phyloP scores from a whole-genome alignment of 2,797 vertebrate species.

The Eulemur albifrons region DNA sequence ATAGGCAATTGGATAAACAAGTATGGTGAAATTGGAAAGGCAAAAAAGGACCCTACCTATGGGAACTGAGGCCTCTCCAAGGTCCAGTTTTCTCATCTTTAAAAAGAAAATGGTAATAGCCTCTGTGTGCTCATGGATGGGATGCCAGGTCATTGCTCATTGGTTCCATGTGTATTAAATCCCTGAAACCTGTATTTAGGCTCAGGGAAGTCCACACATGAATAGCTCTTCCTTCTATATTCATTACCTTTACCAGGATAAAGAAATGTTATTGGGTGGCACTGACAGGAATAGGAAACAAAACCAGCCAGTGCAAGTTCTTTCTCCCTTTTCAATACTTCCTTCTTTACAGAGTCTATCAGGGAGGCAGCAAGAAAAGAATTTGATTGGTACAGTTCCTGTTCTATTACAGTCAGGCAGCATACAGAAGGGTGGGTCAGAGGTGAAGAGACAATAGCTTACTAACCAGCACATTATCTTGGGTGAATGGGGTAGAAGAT shows the following conservation, averaged over 20 bases:
- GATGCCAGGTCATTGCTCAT: not conserved
- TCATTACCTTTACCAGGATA: not conserved
- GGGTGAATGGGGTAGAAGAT: not conserved
- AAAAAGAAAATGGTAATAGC: not conserved
- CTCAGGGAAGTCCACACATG: not conserved
- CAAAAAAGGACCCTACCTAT: not conserved
- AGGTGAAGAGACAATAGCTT: not conserved
- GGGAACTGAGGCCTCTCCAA: not conserved
- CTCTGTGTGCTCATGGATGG: not conserved
- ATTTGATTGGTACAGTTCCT: not conserved
- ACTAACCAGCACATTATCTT: not conserved
- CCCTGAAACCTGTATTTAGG: not conserved
- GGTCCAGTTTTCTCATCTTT: not conserved
- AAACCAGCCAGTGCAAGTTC: not conserved
- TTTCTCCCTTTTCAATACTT: not conserved
- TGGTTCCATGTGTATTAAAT: not conserved
- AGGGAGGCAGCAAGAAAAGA: not conserved
- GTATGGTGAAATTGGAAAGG: not conserved
- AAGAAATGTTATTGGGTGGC: not conserved
- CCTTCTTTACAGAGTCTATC: not conserved
- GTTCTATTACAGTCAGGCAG: not conserved
- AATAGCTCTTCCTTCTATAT: not conserved
- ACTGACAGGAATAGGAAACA: not conserved
- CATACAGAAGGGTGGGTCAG: not conserved
- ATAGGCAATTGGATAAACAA: not conserved